Base-by-base conservation (phyloP, 1,140 invertebrate species). In the Zaprionus inermis region DNA sequence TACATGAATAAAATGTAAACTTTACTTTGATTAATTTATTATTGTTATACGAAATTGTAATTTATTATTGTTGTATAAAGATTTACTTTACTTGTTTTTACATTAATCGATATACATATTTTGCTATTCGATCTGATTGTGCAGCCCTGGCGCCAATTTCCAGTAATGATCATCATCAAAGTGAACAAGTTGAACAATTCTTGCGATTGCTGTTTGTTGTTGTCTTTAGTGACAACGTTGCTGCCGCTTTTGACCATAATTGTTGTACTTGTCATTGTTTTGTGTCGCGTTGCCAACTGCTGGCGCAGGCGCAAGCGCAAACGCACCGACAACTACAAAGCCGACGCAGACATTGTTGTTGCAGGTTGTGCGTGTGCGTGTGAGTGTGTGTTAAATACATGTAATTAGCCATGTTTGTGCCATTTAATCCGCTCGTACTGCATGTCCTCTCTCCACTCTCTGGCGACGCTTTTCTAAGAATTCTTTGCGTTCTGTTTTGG, bases 331-430 rank as follows among this genome's bases (percentile, higher is more conserved):
- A 74, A 44, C 38, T 16, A 41, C 54, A 28, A 20, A 64, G 3
- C 18, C 18, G 1, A 49, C 5, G 32, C 52, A 57, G 32, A 51
- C 60, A 36, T 60, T 36, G 63, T 69, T 52, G 58, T 60, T 54
- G 44, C 20, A 52, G 51, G 46, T 22, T 34, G 9, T 63, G 52
- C 66, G 24, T 54, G 63, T 24, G 24, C 41, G 14, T 59, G 56
- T 41, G 30, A 28, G 64, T 84, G 83, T 79, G 82, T 79, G 82
- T 88, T 86, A 86, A 88, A 89, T 88, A 89, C 84, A 88, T 88
- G 84, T 88, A 88, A 88, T 89, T 88, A 88, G 83, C 83, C 83
- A 88, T 88, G 83, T 88, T 88, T 88, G 83, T 88, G 84, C 80
- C 84, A 89, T 88, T 88, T 88, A 88, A 88, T 88, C 83, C 83